Base-by-base conservation (phyloP, 2,113 vertebrate genomes). In the Nothobranchius kuhntae region DNA sequence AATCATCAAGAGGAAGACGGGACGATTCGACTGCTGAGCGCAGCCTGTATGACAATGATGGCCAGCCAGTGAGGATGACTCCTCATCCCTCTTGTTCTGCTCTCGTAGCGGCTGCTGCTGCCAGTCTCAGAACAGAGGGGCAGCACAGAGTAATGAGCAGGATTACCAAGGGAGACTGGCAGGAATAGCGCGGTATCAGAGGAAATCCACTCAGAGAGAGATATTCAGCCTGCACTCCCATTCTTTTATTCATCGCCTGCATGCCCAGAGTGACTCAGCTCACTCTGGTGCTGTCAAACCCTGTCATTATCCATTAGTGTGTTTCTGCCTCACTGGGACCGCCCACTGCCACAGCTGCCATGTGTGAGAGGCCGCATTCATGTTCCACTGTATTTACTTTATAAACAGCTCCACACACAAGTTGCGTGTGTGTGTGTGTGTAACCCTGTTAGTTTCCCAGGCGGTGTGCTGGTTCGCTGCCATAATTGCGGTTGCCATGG, bases 271-370 rank as follows among this genome's bases (percentile, higher is more conserved):
- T 86, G 87, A 90, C 88, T 87, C 85, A 86, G 88, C 83, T 88
- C 82, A 86, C 88, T 87, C 87, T 86, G 82, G 68, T 63, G 78
- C 87, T 86, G 85, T 85, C 86, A 85, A 78, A 80, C 66, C 81
- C 82, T 86, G 82, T 85, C 89, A 89, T 92, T 89, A 87, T 86
- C 81, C 82, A 89, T 89, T 83, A 87, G 74, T 86, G 70, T 69
- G 73, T 81, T 82, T 84, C 66, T 75, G 82, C 59, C 67, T 82
- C 62, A 36, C 67, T 11, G 44, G 73, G 80, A 83, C 79, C 62
- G 63, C 82, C 83, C 62, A 85, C 79, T 56, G 76, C 73, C 70
- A n/a, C 75, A 55, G 68, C 75, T 57, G 68, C 46, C 73, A 53
- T 78, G 68, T 61, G 76, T 65, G 40, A 65, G 58, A 68, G 58